Percentiles rank a stretch among this genome's conserved stretches.
Evolutionary conservation across 2,113 vertebrate genomes (phyloP).

Genomic region (Stigmatopora nigra): DNA sequence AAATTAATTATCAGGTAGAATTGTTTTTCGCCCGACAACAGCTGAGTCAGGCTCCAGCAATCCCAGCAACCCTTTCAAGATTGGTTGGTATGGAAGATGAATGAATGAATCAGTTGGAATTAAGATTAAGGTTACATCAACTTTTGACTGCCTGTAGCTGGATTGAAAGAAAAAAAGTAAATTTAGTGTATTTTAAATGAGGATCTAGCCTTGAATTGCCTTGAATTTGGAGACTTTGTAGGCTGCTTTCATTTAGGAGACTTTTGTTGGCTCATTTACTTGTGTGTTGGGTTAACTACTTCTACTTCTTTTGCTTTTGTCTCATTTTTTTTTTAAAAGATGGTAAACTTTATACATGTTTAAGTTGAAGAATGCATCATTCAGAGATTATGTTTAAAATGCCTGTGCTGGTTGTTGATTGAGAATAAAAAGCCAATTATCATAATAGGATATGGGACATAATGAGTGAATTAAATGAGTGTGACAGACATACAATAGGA

Average conservation of each 20-base stretch:
- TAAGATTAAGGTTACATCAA: neutral
- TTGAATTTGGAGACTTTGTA: neutral
- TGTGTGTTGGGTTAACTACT: conserved; percentile 19
- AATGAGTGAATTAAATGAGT: conserved; percentile 67
- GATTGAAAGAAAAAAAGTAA: neutral
- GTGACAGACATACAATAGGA: conserved; percentile 66
- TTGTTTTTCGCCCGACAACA: no score
- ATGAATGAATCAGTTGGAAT: no score
- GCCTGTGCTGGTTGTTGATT: conserved; percentile 63
- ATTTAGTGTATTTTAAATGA: neutral
- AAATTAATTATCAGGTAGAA: no score
- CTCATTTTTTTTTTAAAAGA: conserved; percentile 9
- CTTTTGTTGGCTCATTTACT: neutral
- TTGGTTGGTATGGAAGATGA: no score
- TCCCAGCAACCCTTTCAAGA: no score
- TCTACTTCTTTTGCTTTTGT: neutral
- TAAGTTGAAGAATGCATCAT: conserved; percentile 56
- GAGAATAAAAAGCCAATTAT: conserved; percentile 66
- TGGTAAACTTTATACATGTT: conserved; percentile 37
- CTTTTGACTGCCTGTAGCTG: neutral
- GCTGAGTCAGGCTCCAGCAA: no score
- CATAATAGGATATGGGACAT: conserved; percentile 68
- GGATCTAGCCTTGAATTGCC: neutral
- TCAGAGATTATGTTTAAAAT: conserved; percentile 65
- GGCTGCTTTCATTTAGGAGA: neutral